A percentile compares a stretch with the other conserved stretches of the same genome.
Conservation (phyloP, 2,888 invertebrate species). For the Sipunculus nudus region DNA sequence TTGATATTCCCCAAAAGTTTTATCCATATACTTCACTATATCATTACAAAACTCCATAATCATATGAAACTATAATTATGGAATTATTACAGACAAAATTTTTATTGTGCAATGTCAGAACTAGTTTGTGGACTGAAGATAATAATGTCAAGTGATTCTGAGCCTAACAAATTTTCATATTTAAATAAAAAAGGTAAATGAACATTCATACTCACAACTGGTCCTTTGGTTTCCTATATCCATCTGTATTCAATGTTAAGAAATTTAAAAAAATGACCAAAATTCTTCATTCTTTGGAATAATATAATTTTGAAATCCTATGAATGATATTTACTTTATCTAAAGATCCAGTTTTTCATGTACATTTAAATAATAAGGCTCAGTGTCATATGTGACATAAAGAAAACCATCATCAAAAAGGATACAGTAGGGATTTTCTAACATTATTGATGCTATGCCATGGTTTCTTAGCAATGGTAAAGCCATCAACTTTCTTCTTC, state of each 20-base stretch:
- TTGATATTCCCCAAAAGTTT: too few relatives aligned
- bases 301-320: neutral
- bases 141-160: too few relatives aligned
- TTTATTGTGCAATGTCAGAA: too few relatives aligned
- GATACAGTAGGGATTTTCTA: conserved; percentile 88
- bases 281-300: neutral
- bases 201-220: conserved; percentile 62
- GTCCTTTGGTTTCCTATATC: conserved; percentile 55
- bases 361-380: neutral
- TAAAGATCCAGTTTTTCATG: too few relatives aligned
- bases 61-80: neutral
- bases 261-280: too few relatives aligned
- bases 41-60: neutral
- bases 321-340: neutral
- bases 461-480: conserved; percentile 88
- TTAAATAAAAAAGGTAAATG: too few relatives aligned
- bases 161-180: too few relatives aligned
- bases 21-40: too few relatives aligned
- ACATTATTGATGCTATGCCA: conserved; percentile 89
- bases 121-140: too few relatives aligned
- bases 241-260: too few relatives aligned
- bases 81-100: neutral
- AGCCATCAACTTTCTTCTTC: conserved; percentile 87
- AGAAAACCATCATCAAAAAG: conserved; percentile 34
- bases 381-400: neutral